Evolutionary conservation across 2,113 vertebrate genomes (phyloP), one percentile per base, ranked within the genome.

Genomic region (Perognathus longimembris): DNA sequence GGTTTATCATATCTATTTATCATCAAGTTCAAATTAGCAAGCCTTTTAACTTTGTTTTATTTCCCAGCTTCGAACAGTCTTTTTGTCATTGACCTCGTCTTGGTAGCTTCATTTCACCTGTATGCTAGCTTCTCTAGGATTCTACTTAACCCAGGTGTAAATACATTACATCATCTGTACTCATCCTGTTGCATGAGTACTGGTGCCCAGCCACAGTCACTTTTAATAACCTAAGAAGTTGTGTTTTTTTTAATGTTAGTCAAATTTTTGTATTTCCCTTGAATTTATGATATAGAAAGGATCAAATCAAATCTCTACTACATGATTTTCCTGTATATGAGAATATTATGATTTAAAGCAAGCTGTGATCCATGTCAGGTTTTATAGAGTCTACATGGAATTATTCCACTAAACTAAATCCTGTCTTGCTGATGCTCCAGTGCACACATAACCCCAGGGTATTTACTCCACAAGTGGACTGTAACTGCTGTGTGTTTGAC

Each of bases 1-100:
- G 42, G 36, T 61, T 90, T 92, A 17, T 76, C 9, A 78, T 74
- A 77, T 78, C 28, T 61, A 70, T 88, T 38, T 71, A 20, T 80
- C n/a, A 9, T 18, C 54, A 77, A 45, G 22, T 59, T 22, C 70
- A 59, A 88, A 26, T 36, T 50, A 34, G 38, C 67, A 75, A 40
- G 30, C 3, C 30, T 7, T 85, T 83, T 34, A 22, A 40, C 75
- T 88, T 82, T 86, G 71, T 64, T 28, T 64, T 88, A 10, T 70
- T 86, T 93, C n/a, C 34, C 15, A 75, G 22, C n/a, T 38, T 2
- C 77, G 59, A 61, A 92, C 45, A 36, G 12, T 70, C 28, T 2
- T 66, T 90, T 54, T 36, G 6, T 64, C 61, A 12, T 64, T 71
- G 32, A 54, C 36, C 45, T 87, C 21, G 6, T 70, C 64, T 54